Conservation (phyloP, 2,113 vertebrate genomes). For the Megaleporinus macrocephalus region DNA sequence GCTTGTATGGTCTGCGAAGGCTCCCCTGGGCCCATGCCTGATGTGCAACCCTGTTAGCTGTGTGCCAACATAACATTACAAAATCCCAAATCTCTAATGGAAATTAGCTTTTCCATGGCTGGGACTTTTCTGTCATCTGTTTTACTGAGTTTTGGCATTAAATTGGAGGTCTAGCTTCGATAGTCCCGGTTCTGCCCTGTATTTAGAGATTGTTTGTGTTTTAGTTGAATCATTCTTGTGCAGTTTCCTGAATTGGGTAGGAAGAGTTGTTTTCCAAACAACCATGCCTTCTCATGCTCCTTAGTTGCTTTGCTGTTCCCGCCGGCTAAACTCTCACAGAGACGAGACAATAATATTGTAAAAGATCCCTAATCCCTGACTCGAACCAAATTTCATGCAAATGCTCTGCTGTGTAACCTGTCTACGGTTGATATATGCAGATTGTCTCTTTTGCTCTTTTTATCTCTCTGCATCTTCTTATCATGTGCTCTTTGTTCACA, state of each 20-base stretch:
- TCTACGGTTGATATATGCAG: not conserved
- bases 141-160: no score
- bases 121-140: no score
- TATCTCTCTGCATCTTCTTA: not conserved
- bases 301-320: not conserved
- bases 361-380: not conserved
- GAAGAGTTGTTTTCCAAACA: not conserved
- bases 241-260: not conserved
- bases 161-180: no score
- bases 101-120: no score
- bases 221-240: not conserved
- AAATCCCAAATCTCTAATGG: no score
- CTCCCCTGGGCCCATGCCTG: no score
- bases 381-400: conserved; percentile 7
- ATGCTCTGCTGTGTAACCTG: not conserved
- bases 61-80: no score
- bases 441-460: not conserved
- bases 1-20: no score
- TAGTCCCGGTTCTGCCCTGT: no score
- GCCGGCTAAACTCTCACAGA: not conserved
- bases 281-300: not conserved
- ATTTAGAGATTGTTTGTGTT: not conserved
- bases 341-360: not conserved
- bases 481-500: not conserved
- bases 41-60: no score